Evolutionary conservation across 2,113 vertebrate species (phyloP).

Genomic region (Eclectus roratus): DNA sequence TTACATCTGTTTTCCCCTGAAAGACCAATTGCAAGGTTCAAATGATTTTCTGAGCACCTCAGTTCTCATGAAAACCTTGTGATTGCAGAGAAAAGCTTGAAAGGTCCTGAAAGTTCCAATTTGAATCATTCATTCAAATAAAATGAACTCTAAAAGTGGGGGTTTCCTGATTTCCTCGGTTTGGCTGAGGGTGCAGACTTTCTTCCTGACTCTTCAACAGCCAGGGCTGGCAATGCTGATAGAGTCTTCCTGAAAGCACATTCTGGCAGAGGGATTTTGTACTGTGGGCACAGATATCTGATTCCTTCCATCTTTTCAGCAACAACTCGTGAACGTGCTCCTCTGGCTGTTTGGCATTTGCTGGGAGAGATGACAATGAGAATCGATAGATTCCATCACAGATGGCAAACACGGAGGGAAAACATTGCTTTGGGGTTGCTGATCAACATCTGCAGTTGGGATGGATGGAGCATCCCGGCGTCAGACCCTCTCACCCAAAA

Average conservation of each 20-base stretch:
- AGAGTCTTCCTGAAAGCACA: neutral
- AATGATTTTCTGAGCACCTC: neutral
- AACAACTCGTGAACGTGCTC: neutral
- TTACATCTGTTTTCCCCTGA: neutral
- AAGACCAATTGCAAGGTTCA: neutral
- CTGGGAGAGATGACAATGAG: neutral
- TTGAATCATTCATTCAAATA: neutral
- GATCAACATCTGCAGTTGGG: slow-evolving; percentile 30
- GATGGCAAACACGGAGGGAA: neutral
- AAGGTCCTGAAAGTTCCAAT: neutral
- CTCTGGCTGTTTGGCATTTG: slow-evolving; percentile 31
- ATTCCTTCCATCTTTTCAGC: slow-evolving; percentile 40
- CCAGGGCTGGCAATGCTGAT: neutral
- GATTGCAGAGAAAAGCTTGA: neutral
- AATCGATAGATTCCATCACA: slow-evolving; percentile 63
- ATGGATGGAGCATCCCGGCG: neutral
- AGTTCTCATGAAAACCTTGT: neutral
- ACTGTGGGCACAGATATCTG: slow-evolving; percentile 15
- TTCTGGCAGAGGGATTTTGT: slow-evolving; percentile 36
- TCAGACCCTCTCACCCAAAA: slow-evolving; percentile 29
- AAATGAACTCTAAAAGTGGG: neutral
- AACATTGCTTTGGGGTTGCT: slow-evolving; percentile 51
- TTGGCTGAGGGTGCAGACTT: neutral
- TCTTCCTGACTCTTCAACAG: neutral
- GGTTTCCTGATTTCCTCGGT: neutral